Base-by-base conservation (phyloP, 1,140 invertebrate genomes). In the Microplitis mediator region DNA sequence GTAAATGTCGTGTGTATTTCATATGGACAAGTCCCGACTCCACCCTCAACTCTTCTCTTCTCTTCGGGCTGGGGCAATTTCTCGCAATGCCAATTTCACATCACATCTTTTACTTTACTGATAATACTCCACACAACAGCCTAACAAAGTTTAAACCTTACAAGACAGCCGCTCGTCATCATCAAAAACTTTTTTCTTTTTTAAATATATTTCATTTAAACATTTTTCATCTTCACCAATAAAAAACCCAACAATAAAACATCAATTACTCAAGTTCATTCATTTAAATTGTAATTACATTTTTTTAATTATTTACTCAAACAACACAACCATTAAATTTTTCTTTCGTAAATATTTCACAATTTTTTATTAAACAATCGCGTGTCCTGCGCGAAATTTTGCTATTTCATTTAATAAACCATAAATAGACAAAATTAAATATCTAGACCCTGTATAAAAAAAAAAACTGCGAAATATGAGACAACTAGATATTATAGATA, bases 1-100 rank as follows among this genome's bases (percentile, higher is more conserved):
- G 83, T 87, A 87, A 87, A 86, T 80, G 86, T 86, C 86, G 83
- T 80, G 86, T 86, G 86, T 87, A 87, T 87, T 86, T 87, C 84
- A 87, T 85, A 85, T 74, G 82, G 82, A 45, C 6, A 11, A 45
- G 39, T 11, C 39, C 6, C 39, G 81, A 85, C 84, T 86, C 83
- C 85, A 86, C 50, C 58, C 61, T 65, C 39, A 45, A 45, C 39
- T 45, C 39, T 11, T 45, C 39, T 6, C 6, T 45, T 11, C 39
- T 50, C 65, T 23, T 23, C 23, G 23, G 23, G 4, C 63, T 45
- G 16, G 64, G 35, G 35, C 34, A 31, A 61, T 9, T 45, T 62
- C 16, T 68, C 52, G 58, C 69, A 76, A 69, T 76, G 75, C 75
- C 75, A 76, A 76, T 76, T 76, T 63, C 66, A 54, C 35, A 45